These are phyloP conservation scores for Leptopilina drosophilae DNA, from an alignment of 2,888 invertebrate genomes.

Conservation along the genomic window DNA sequence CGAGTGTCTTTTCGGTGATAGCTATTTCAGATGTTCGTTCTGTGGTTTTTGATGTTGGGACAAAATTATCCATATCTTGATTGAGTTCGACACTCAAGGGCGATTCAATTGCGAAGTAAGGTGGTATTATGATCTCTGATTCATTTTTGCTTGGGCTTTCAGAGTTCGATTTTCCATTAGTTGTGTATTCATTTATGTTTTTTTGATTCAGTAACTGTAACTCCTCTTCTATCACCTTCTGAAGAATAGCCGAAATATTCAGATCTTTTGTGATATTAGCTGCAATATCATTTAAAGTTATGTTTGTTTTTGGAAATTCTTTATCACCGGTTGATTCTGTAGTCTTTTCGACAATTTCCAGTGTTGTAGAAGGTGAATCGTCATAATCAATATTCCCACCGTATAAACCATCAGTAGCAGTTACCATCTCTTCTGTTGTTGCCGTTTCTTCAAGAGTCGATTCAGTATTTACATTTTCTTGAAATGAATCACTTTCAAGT, in stretches of 20 bases:
- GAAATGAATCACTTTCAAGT: neutral
- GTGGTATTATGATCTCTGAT: neutral
- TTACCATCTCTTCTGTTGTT: neutral
- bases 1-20: neutral
- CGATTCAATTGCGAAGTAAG: slow-evolving; percentile 9
- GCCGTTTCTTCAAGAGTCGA: neutral
- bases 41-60: neutral
- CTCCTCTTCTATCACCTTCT: neutral
- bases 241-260: neutral
- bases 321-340: neutral
- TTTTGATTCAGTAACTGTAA: neutral
- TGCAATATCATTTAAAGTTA: neutral
- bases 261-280: neutral
- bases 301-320: neutral
- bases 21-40: neutral
- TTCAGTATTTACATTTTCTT: neutral
- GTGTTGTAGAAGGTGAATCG: neutral
- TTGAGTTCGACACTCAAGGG: slow-evolving; percentile 5
- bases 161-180: neutral
- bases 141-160: neutral
- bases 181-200: neutral
- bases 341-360: neutral
- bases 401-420: neutral
- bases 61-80: neutral
- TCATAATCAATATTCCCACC: slow-evolving; percentile 13